Percentiles rank a stretch among this genome's conserved stretches.
phyloP scores from a whole-genome alignment of 2,113 vertebrate genomes.

The Spermophilus dauricus region DNA sequence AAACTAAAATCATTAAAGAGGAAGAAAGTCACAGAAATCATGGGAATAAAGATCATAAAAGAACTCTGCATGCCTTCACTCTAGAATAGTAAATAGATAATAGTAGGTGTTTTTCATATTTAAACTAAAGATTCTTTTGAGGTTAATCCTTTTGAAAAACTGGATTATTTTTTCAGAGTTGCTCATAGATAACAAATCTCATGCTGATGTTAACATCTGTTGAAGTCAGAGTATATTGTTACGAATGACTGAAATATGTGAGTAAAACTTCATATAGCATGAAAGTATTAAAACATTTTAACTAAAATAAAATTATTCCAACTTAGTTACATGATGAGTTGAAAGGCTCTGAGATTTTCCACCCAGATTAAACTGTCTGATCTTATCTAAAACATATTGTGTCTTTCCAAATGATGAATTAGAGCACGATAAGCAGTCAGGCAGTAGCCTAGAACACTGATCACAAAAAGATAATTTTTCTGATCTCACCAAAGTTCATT shows the following conservation, averaged over 20 bases:
- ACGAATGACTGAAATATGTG: background rate
- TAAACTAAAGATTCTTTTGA: background rate
- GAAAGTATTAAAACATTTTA: slow-evolving; percentile 26
- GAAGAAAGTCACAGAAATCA: background rate
- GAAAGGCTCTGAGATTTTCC: background rate
- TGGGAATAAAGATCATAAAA: background rate
- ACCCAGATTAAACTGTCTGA: background rate
- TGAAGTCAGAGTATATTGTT: background rate
- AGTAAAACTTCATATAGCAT: background rate
- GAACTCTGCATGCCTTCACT: background rate
- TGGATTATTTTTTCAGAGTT: background rate
- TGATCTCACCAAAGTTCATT: background rate
- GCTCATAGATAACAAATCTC: background rate
- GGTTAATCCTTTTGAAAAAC: background rate
- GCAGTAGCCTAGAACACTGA: background rate
- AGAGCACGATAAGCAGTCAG: background rate
- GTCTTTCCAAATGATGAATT: background rate
- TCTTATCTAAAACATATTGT: slow-evolving; percentile 13
- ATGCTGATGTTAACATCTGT: background rate
- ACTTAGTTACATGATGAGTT: background rate
- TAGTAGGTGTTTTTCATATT: background rate
- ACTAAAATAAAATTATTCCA: slow-evolving; percentile 30
- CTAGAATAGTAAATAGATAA: slow-evolving; percentile 6
- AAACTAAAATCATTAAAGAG: background rate
- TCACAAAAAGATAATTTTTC: slow-evolving; percentile 6